Conservation (phyloP, 2,797 vertebrate genomes). For the Myripristis murdjan region DNA sequence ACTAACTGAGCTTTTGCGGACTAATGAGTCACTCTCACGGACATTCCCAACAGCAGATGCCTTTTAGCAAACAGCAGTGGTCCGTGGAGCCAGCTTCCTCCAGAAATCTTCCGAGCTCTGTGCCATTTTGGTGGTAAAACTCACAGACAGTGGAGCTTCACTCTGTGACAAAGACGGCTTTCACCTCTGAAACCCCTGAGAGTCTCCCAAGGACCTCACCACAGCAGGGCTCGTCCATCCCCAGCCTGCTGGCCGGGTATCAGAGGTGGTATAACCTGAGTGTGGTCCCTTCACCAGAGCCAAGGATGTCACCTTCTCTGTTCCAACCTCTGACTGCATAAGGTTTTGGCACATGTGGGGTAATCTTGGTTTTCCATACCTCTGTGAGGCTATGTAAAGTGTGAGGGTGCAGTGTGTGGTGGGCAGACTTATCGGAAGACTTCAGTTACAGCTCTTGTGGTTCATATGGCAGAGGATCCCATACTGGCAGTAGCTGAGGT, state of each 20-base stretch:
- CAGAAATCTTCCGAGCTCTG: slow-evolving; percentile 64
- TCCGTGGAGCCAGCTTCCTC: slow-evolving; percentile 42
- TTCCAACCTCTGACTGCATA: slow-evolving; percentile 55
- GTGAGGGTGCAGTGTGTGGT: slow-evolving; percentile 65
- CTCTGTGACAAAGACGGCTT: slow-evolving; percentile 75
- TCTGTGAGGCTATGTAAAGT: slow-evolving; percentile 48
- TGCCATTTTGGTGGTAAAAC: slow-evolving; percentile 63
- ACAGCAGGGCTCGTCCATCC: slow-evolving; percentile 52
- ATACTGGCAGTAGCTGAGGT: slow-evolving; percentile 35
- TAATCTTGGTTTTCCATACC: slow-evolving; percentile 53
- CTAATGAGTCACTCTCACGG: slow-evolving; percentile 68
- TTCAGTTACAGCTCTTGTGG: slow-evolving; percentile 39
- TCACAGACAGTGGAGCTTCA: slow-evolving; percentile 56
- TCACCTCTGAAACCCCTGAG: slow-evolving; percentile 62
- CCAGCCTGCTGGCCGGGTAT: slow-evolving; percentile 39
- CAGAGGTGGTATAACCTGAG: slow-evolving; percentile 52
- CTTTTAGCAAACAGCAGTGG: slow-evolving; percentile 62
- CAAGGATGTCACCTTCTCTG: slow-evolving; percentile 81
- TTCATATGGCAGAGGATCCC: slow-evolving; percentile 34
- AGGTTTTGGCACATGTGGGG: slow-evolving; percentile 56
- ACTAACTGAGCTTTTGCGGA: slow-evolving; percentile 55
- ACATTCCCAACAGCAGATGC: slow-evolving; percentile 65
- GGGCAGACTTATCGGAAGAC: slow-evolving; percentile 65
- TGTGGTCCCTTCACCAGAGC: slow-evolving; percentile 71
- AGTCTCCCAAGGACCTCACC: slow-evolving; percentile 67